Percentiles rank a stretch among this genome's conserved stretches.
Evolutionary conservation across 2,888 invertebrate species (phyloP).

Genomic region (Tetranychus piercei): DNA sequence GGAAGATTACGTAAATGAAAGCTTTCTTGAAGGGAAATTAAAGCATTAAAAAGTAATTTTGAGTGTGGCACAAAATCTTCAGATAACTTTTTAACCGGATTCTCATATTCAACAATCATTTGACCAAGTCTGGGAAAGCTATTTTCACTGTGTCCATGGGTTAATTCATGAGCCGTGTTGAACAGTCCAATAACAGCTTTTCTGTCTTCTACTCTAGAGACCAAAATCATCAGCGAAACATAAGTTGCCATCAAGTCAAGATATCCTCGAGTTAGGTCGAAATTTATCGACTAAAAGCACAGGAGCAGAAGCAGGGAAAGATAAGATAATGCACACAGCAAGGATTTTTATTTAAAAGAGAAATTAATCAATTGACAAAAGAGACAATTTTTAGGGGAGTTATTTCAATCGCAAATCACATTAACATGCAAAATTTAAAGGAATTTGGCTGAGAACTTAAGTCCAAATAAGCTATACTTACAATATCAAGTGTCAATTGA

Average conservation of each 20-base stretch:
- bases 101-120: constrained; percentile 92
- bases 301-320: constrained; percentile 24
- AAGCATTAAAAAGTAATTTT: constrained; percentile 60
- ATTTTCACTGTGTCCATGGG: constrained; percentile 64
- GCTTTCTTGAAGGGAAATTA: constrained; percentile 67
- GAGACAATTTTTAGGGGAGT: neutral
- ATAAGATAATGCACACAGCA: constrained; percentile 15
- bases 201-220: constrained; percentile 93
- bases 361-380: neutral
- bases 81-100: constrained; percentile 77
- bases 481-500: constrained; percentile 78
- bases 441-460: neutral
- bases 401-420: neutral
- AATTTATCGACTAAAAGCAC: constrained; percentile 52
- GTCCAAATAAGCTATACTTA: constrained; percentile 32
- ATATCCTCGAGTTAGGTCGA: constrained; percentile 85
- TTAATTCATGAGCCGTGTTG: constrained; percentile 92
- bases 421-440: neutral
- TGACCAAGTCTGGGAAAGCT: constrained; percentile 90
- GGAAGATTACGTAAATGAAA: constrained; percentile 73
- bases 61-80: constrained; percentile 93
- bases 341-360: neutral
- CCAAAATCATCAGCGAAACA: constrained; percentile 80
- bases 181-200: constrained; percentile 91
- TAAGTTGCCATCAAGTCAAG: constrained; percentile 84